A percentile compares a stretch with the other conserved stretches of the same genome.
phyloP scores from a whole-genome alignment of 2,113 vertebrate genomes.

The Uria aalge region DNA sequence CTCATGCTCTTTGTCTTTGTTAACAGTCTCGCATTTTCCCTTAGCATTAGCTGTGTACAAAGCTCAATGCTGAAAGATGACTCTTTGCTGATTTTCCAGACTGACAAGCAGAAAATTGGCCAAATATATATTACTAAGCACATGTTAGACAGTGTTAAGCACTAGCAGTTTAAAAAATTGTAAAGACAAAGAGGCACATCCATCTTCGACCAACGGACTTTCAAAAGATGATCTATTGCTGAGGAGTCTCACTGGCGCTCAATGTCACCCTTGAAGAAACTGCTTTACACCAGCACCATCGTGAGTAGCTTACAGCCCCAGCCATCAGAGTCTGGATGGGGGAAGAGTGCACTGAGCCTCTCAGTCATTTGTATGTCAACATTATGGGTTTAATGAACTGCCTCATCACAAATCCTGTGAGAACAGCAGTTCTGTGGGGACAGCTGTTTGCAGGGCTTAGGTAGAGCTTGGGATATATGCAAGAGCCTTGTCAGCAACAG shows the following conservation, averaged over 20 bases:
- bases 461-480: neutral
- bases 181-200: constrained; percentile 8
- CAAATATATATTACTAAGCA: constrained; percentile 11
- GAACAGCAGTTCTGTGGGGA: neutral
- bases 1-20: constrained; percentile 16
- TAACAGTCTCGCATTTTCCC: neutral
- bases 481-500: neutral
- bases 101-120: constrained; percentile 45
- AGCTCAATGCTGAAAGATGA: constrained; percentile 13
- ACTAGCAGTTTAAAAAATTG: constrained; percentile 4
- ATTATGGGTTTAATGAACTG: neutral
- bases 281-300: neutral
- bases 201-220: neutral
- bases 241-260: neutral
- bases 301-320: neutral
- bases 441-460: neutral
- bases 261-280: neutral
- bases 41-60: constrained; percentile 26
- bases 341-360: neutral
- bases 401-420: neutral
- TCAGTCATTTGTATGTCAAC: neutral
- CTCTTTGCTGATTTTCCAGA: constrained; percentile 36
- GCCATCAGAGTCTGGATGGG: neutral
- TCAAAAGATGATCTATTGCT: neutral
- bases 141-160: neutral